Conservation (phyloP, 2,797 vertebrate species). For the Lagorchestes hirsutus region DNA sequence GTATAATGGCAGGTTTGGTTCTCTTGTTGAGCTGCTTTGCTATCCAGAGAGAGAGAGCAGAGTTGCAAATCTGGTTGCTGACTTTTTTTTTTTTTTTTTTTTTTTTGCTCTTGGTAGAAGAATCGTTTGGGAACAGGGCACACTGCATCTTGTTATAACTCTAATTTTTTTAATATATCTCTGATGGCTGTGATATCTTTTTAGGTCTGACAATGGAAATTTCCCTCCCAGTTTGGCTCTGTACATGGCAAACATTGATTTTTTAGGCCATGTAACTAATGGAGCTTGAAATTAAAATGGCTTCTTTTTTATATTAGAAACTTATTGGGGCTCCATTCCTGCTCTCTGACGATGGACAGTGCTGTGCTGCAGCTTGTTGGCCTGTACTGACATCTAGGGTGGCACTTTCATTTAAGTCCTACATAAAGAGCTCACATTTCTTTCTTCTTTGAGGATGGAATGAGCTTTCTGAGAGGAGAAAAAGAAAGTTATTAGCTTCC, state of each 20-base stretch:
- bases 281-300: slow-evolving; percentile 26
- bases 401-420: neutral
- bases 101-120: neutral
- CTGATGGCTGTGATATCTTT: slow-evolving; percentile 3
- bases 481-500: neutral
- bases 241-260: slow-evolving; percentile 26
- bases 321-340: neutral
- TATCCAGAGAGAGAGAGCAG: neutral
- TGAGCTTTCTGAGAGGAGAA: neutral
- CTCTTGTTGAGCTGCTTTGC: neutral
- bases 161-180: neutral
- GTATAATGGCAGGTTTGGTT: neutral
- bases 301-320: slow-evolving; percentile 12
- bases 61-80: neutral
- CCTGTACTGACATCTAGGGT: neutral
- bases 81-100: neutral
- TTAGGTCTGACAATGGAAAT: slow-evolving; percentile 7
- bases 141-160: neutral
- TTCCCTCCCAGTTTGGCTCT: slow-evolving; percentile 7
- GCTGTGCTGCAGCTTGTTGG: neutral
- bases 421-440: neutral
- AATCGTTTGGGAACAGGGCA: neutral
- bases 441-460: neutral
- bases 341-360: neutral
- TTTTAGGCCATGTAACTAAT: slow-evolving; percentile 17